A percentile compares a stretch with the other conserved stretches of the same genome.
Evolutionary conservation across 2,888 invertebrate species (phyloP).

Genomic region (Clitarchus hookeri): DNA sequence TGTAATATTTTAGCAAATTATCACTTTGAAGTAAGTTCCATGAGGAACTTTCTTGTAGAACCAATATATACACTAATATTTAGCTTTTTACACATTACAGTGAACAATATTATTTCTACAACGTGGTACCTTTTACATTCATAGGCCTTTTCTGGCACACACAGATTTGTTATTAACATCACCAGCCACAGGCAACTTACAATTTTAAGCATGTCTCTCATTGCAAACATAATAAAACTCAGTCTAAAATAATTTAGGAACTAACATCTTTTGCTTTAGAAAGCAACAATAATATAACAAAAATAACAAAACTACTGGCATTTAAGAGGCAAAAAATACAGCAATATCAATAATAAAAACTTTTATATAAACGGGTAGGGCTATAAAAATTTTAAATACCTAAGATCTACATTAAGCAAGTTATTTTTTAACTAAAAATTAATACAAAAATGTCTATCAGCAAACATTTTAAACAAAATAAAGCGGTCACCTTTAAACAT

Average conservation of each 20-base stretch:
- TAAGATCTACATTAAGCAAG: no score
- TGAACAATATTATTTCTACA: background rate
- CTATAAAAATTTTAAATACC: no score
- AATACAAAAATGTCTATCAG: no score
- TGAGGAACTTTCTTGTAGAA: background rate
- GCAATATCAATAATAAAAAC: no score
- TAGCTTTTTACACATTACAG: background rate
- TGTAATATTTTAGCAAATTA: background rate
- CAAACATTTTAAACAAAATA: no score
- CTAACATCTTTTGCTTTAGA: background rate
- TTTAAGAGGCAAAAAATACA: no score
- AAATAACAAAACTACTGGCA: no score
- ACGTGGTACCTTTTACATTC: background rate
- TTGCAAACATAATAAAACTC: background rate
- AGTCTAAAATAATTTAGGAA: background rate
- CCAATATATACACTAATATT: background rate
- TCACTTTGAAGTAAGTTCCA: background rate
- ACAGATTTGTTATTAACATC: background rate
- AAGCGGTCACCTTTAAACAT: no score
- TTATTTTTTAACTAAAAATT: no score
- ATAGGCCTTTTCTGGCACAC: background rate
- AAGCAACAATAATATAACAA: no score
- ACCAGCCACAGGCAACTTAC: background rate
- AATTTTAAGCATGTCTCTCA: no score
- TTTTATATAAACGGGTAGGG: no score